These are phyloP conservation scores for Drosophila pallidifrons DNA, from an alignment of 1,140 invertebrate species.

Conservation along the genomic window DNA sequence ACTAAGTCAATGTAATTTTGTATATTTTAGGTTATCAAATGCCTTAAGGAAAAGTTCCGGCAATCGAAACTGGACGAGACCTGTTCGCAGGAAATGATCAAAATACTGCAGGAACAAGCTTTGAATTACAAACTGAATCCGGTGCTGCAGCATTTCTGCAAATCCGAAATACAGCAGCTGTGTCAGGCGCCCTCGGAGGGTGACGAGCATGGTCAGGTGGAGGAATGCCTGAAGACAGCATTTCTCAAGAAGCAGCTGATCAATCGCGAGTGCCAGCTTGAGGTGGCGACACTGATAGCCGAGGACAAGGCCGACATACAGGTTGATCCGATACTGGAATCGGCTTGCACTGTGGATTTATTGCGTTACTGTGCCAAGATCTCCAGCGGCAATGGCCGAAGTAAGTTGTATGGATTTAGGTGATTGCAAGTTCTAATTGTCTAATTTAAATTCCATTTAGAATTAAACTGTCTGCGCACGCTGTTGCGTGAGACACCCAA, in stretches of 20 bases:
- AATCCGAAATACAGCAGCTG: conserved; percentile 88
- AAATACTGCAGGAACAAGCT: conserved; percentile 93
- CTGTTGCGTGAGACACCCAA: conserved; percentile 89
- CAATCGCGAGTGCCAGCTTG: conserved; percentile 90
- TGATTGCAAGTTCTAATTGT: not conserved
- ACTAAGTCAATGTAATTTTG: not conserved
- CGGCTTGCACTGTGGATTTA: conserved; percentile 92
- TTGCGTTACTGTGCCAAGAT: conserved; percentile 94
- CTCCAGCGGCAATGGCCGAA: conserved; percentile 93
- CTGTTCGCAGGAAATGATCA: conserved; percentile 93
- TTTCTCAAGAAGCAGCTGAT: conserved; percentile 90
- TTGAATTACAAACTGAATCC: conserved; percentile 95
- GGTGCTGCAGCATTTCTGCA: conserved; percentile 91
- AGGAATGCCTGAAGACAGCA: conserved; percentile 95
- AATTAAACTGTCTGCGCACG: conserved; percentile 92
- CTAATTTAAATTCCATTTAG: conserved; percentile 86
- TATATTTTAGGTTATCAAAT: conserved; percentile 86
- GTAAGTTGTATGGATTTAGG: conserved; percentile 86
- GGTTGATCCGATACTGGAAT: conserved; percentile 92
- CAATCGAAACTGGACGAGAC: conserved; percentile 89
- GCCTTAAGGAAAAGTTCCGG: conserved; percentile 91
- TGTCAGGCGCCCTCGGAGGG: conserved; percentile 86
- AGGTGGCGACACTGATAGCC: conserved; percentile 93
- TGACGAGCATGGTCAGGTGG: conserved; percentile 87
- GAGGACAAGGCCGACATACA: conserved; percentile 93